Conservation (phyloP, 2,113 vertebrate species). For the Forbesichthys papilliferus region DNA sequence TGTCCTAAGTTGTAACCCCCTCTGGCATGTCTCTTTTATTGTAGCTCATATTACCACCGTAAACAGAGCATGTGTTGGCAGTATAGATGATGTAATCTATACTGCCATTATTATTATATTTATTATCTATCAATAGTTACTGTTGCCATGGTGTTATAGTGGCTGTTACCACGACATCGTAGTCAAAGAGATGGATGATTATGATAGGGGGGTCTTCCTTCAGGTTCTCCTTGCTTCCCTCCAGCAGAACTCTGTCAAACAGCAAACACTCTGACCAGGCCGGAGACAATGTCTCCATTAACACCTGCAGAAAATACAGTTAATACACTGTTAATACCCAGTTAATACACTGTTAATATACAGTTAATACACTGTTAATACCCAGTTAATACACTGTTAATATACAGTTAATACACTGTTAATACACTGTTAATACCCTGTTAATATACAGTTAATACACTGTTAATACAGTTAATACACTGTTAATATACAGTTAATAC, state of each 20-base stretch:
- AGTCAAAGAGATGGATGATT: constrained; percentile 85
- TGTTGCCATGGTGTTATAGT: background rate
- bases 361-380: no score
- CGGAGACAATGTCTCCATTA: constrained; percentile 87
- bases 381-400: no score
- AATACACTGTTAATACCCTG: no score
- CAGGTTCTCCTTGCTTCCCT: constrained; percentile 85
- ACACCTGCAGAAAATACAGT: constrained; percentile 66
- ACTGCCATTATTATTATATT: no score
- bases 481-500: background rate
- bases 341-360: background rate
- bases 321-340: background rate
- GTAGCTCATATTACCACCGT: no score
- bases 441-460: no score
- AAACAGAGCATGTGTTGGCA: no score
- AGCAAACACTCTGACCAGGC: constrained; percentile 89
- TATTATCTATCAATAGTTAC: no score
- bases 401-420: no score
- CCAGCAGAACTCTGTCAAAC: constrained; percentile 87
- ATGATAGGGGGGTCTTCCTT: constrained; percentile 84
- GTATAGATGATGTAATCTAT: no score
- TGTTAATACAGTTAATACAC: background rate
- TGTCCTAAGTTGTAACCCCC: no score
- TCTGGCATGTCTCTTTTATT: no score
- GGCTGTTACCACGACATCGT: constrained; percentile 81